A percentile compares a stretch with the other conserved stretches of the same genome.
Conservation (phyloP, 2,113 vertebrate genomes). For the Symphodus melops region DNA sequence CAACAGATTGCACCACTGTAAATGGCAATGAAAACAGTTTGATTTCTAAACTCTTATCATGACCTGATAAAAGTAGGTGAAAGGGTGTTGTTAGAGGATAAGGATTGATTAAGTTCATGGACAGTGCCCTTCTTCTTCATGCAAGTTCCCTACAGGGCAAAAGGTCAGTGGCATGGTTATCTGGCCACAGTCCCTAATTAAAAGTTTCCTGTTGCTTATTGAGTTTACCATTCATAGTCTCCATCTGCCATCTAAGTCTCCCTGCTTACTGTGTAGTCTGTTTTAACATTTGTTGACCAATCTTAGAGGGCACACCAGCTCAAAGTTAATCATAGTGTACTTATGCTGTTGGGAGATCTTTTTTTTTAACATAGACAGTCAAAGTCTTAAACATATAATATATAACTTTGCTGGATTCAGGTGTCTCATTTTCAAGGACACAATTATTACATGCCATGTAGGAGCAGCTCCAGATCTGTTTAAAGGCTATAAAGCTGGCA, state of each 20-base stretch:
- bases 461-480: slow-evolving; percentile 35
- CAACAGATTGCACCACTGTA: no score
- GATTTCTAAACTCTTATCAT: background rate
- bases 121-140: slow-evolving; percentile 40
- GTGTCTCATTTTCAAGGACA: slow-evolving; percentile 43
- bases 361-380: background rate
- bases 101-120: background rate
- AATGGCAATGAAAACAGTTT: no score
- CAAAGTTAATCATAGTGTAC: background rate
- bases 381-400: background rate
- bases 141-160: background rate
- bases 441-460: slow-evolving; percentile 26
- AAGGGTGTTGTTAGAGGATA: slow-evolving; percentile 9
- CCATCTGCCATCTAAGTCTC: background rate
- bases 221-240: no score
- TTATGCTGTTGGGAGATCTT: background rate
- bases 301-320: background rate
- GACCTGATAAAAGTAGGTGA: slow-evolving; percentile 7
- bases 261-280: background rate
- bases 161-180: slow-evolving; percentile 8
- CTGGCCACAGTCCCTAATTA: slow-evolving; percentile 1
- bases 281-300: background rate
- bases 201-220: background rate
- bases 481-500: slow-evolving; percentile 20
- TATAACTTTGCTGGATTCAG: slow-evolving; percentile 6